Conservation (phyloP, 2,113 vertebrate genomes). For the Coryphaenoides rupestris region DNA sequence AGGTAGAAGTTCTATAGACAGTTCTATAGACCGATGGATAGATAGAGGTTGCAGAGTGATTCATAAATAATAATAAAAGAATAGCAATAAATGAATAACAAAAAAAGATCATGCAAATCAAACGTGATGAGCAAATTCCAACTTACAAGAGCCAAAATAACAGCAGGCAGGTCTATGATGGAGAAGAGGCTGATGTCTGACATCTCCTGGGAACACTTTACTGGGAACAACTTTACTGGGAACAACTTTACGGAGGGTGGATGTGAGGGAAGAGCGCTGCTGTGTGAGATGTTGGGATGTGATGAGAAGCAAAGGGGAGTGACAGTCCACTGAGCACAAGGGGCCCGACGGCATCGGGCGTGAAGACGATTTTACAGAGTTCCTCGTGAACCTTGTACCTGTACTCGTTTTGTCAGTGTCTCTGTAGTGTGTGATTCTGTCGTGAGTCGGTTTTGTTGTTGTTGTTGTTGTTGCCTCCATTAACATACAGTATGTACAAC, state of each 20-base stretch:
- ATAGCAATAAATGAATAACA: not conserved
- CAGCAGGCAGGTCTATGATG: slow-evolving; percentile 54
- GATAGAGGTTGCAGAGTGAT: not conserved
- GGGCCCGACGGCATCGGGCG: not conserved
- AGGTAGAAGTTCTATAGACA: not conserved
- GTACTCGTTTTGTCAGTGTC: too few species aligned
- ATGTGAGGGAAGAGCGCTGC: not conserved
- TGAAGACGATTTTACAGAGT: slow-evolving; percentile 3
- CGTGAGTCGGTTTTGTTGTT: not conserved
- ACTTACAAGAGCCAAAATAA: slow-evolving; percentile 74
- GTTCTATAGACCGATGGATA: not conserved
- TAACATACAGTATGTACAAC: not conserved
- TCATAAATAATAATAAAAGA: not conserved
- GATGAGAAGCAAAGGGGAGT: slow-evolving; percentile 29
- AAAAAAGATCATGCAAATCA: not conserved
- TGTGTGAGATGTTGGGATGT: not conserved
- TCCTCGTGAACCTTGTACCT: not conserved
- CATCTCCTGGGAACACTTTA: slow-evolving; percentile 69
- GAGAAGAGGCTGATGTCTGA: slow-evolving; percentile 60
- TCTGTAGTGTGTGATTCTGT: not conserved
- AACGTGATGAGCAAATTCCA: not conserved
- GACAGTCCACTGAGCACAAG: slow-evolving; percentile 40
- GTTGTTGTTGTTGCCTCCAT: not conserved
- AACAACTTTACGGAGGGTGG: slow-evolving; percentile 48
- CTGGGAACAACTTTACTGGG: slow-evolving; percentile 61